Conservation (phyloP, 2,888 invertebrate genomes). For the Aromia moschata region DNA sequence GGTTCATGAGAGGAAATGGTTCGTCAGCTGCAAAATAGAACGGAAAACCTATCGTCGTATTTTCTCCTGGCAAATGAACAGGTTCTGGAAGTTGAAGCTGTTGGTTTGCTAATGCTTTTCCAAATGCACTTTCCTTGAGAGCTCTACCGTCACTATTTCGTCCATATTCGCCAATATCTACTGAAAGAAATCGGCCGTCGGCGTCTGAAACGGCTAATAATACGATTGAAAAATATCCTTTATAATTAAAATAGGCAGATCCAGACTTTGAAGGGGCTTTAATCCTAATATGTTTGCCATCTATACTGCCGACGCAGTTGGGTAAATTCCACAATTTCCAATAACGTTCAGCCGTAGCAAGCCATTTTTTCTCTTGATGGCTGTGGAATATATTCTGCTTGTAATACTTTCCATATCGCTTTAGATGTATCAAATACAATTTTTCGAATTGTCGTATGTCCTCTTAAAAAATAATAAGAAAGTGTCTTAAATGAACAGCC, state of each 20-base stretch:
- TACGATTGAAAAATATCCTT: slow-evolving; percentile 52
- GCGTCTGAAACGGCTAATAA: slow-evolving; percentile 56
- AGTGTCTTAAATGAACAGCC: slow-evolving; percentile 3
- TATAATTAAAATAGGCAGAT: slow-evolving; percentile 51
- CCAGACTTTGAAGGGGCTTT: slow-evolving; percentile 48
- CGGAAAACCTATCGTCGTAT: not conserved
- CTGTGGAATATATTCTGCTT: slow-evolving; percentile 5
- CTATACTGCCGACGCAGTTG: slow-evolving; percentile 50
- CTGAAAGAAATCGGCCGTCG: slow-evolving; percentile 53
- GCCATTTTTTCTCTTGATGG: slow-evolving; percentile 1
- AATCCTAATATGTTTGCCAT: slow-evolving; percentile 52
- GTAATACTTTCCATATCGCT: slow-evolving; percentile 10
- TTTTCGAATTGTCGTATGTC: slow-evolving; percentile 6
- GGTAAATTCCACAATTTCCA: slow-evolving; percentile 33
- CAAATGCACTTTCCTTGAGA: slow-evolving; percentile 7
- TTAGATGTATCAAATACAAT: slow-evolving; percentile 8
- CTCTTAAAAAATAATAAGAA: slow-evolving; percentile 12
- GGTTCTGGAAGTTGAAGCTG: not conserved
- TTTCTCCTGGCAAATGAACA: not conserved
- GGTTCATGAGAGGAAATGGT: not conserved
- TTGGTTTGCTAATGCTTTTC: slow-evolving; percentile 5
- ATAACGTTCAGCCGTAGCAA: not conserved
- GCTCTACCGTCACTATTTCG: slow-evolving; percentile 50
- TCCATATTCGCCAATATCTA: slow-evolving; percentile 53
- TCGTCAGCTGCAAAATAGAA: not conserved